A percentile compares a stretch with the other conserved stretches of the same genome.
Conservation (phyloP, 1,140 invertebrate species). For the Zaprionus lachaisei region DNA sequence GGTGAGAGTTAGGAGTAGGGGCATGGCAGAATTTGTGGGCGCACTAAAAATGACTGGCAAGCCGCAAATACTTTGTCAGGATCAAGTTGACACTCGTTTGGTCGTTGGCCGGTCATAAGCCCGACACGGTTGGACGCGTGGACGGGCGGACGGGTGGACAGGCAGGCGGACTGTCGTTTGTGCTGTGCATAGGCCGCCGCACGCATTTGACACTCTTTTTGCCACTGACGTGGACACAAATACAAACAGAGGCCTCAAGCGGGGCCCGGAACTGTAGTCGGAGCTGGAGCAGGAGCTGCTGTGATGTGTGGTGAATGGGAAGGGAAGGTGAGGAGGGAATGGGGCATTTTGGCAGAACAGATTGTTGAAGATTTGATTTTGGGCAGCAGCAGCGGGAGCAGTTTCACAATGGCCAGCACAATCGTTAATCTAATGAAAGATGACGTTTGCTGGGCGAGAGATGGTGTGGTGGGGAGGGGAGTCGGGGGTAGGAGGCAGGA, state of each 20-base stretch:
- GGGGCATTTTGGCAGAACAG: slow-evolving; percentile 68
- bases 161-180: background rate
- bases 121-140: slow-evolving; percentile 1
- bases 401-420: slow-evolving; percentile 39
- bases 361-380: slow-evolving; percentile 79
- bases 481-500: background rate
- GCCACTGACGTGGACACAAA: slow-evolving; percentile 27
- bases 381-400: slow-evolving; percentile 37
- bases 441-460: slow-evolving; percentile 59
- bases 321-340: slow-evolving; percentile 19
- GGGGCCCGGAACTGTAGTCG: background rate
- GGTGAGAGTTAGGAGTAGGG: background rate
- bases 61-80: slow-evolving; percentile 81
- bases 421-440: slow-evolving; percentile 83
- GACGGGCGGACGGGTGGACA: background rate
- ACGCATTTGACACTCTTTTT: slow-evolving; percentile 76
- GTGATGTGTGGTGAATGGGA: slow-evolving; percentile 16
- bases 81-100: slow-evolving; percentile 76
- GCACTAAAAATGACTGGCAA: slow-evolving; percentile 78
- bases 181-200: slow-evolving; percentile 24
- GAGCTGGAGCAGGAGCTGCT: background rate
- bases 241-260: slow-evolving; percentile 15
- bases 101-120: slow-evolving; percentile 49
- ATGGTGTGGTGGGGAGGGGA: background rate
- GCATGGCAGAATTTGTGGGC: slow-evolving; percentile 51